phyloP scores from a whole-genome alignment of 2,113 vertebrate species.

The Nothoprocta pentlandii region DNA sequence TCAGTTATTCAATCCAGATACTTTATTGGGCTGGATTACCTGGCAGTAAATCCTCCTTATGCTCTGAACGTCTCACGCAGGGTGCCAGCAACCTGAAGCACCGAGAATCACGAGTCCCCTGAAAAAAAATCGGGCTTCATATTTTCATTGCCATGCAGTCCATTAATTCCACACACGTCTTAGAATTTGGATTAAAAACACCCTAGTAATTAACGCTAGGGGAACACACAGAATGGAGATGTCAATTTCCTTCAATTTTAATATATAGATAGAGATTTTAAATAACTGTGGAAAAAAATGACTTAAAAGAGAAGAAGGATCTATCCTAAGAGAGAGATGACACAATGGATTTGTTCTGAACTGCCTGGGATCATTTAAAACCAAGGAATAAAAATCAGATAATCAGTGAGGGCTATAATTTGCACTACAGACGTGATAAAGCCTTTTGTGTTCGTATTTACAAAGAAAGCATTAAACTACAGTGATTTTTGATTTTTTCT shows the following conservation, averaged over 20 bases:
- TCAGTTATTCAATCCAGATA: neutral
- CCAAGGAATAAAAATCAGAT: conserved; percentile 70
- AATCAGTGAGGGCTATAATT: conserved; percentile 49
- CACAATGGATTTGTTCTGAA: conserved; percentile 28
- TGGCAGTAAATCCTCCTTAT: neutral
- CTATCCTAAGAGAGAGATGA: neutral
- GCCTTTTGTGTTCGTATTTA: conserved; percentile 57
- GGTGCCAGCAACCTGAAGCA: neutral
- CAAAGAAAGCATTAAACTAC: conserved; percentile 66
- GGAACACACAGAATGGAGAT: neutral
- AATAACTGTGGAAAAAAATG: neutral
- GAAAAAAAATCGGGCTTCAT: neutral
- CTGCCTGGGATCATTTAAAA: conserved; percentile 71
- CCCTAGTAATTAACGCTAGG: neutral
- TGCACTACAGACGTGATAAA: conserved; percentile 61
- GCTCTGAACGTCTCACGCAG: neutral
- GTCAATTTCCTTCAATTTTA: neutral
- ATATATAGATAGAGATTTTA: neutral
- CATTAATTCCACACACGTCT: neutral
- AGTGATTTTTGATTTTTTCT: conserved; percentile 68
- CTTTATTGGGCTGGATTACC: neutral
- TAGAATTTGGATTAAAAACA: neutral
- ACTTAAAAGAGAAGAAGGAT: neutral
- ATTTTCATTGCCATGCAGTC: neutral
- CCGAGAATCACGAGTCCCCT: neutral